phyloP scores from a whole-genome alignment of 2,113 vertebrate species.

The chimpanzee (Pan troglodytes) region DNA sequence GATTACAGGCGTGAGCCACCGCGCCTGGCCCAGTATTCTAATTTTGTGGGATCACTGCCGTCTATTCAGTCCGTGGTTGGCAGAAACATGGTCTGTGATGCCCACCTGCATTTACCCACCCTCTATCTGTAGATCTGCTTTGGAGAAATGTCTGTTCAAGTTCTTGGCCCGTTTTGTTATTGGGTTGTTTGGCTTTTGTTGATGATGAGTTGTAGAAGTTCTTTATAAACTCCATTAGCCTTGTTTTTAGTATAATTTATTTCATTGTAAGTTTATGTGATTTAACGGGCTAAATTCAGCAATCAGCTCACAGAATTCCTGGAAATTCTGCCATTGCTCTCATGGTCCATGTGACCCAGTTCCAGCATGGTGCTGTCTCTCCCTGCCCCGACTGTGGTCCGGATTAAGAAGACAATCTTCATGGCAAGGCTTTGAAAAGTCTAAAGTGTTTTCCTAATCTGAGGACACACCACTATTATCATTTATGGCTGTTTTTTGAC shows the following conservation, averaged over 20 bases:
- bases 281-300: no score
- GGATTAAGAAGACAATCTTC: background rate
- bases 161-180: background rate
- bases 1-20: no score
- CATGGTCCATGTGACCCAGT: rapidly evolving
- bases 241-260: background rate
- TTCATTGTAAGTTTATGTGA: no score
- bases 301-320: background rate
- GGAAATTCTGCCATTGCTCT: rapidly evolving
- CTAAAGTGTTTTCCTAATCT: background rate
- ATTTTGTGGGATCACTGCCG: rapidly evolving
- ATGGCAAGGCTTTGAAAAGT: background rate
- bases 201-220: background rate
- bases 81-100: background rate
- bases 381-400: background rate
- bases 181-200: background rate
- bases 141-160: no score
- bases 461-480: background rate
- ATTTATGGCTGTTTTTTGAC: background rate
- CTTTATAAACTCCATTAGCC: background rate
- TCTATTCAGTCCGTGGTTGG: background rate
- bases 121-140: rapidly evolving
- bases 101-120: rapidly evolving
- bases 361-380: rapidly evolving
- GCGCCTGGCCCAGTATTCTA: no score